Evolutionary conservation across 1,140 invertebrate genomes (phyloP).

Genomic region (Campoletis sonorensis): DNA sequence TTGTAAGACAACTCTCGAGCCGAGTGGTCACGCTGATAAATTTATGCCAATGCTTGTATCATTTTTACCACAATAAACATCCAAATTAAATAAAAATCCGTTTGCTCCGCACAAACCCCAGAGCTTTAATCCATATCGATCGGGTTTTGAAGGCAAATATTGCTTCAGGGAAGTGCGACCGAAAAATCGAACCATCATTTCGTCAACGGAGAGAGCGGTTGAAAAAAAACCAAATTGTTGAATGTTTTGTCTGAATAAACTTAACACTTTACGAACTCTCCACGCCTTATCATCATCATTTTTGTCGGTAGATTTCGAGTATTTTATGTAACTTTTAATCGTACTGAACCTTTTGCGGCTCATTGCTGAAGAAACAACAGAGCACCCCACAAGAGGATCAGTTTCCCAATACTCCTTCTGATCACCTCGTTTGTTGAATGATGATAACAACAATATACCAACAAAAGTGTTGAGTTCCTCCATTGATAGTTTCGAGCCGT

Average conservation of each 20-base stretch:
- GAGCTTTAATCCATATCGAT: conserved; percentile 69
- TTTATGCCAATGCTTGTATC: conserved; percentile 11
- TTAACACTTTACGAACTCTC: conserved; percentile 41
- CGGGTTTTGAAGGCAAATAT: conserved; percentile 67
- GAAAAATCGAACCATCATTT: conserved; percentile 68
- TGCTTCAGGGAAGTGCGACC: conserved; percentile 68
- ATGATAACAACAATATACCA: conserved; percentile 26
- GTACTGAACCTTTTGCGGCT: conserved; percentile 36
- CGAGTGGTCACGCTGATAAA: conserved; percentile 7
- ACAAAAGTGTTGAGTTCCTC: conserved; percentile 33
- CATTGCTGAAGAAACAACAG: conserved; percentile 44
- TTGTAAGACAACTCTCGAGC: conserved; percentile 35
- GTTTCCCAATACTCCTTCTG: conserved; percentile 42
- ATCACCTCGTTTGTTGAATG: conserved; percentile 38
- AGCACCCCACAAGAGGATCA: conserved; percentile 37
- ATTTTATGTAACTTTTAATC: conserved; percentile 41
- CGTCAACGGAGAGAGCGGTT: conserved; percentile 59
- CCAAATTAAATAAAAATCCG: conserved; percentile 37
- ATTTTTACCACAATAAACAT: conserved; percentile 47
- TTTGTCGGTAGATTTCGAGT: conserved; percentile 27
- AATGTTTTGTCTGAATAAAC: conserved; percentile 43
- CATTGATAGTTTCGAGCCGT: conserved; percentile 9
- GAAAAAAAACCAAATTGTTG: conserved; percentile 44
- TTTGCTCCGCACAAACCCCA: conserved; percentile 52
- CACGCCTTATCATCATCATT: conserved; percentile 40